These are phyloP conservation scores for Tenebrio molitor DNA, from an alignment of 1,140 invertebrate genomes.

Conservation along the genomic window DNA sequence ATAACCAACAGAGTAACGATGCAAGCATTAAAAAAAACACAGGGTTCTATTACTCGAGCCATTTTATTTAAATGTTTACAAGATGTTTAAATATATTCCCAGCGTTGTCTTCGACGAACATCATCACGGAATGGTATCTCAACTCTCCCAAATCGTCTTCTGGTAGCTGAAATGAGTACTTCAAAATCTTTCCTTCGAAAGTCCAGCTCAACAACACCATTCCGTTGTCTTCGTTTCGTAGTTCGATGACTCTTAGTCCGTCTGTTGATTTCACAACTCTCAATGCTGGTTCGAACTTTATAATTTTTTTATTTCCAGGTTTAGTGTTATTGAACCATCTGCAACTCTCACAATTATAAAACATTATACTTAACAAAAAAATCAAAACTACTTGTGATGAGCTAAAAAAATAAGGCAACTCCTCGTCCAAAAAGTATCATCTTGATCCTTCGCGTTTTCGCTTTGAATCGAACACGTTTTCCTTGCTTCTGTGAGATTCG, in stretches of 20 bases:
- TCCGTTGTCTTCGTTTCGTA: slow-evolving; percentile 74
- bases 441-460: slow-evolving; percentile 61
- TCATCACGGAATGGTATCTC: slow-evolving; percentile 67
- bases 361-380: neutral
- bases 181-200: slow-evolving; percentile 71
- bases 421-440: slow-evolving; percentile 74
- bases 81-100: slow-evolving; percentile 70
- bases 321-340: slow-evolving; percentile 71
- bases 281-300: slow-evolving; percentile 70
- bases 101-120: slow-evolving; percentile 71
- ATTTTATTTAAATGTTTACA: slow-evolving; percentile 21
- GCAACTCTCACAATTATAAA: slow-evolving; percentile 49
- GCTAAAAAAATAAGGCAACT: slow-evolving; percentile 77
- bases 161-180: slow-evolving; percentile 72
- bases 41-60: neutral
- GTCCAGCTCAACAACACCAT: slow-evolving; percentile 77
- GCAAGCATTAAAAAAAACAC: neutral
- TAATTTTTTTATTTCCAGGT: slow-evolving; percentile 69
- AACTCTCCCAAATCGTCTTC: slow-evolving; percentile 64
- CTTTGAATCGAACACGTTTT: slow-evolving; percentile 67
- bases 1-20: slow-evolving; percentile 19
- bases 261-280: slow-evolving; percentile 74
- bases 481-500: slow-evolving; percentile 69
- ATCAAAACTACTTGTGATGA: slow-evolving; percentile 71
- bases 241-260: slow-evolving; percentile 79